phyloP scores from a whole-genome alignment of 2,113 vertebrate genomes.

The Zootoca vivipara region DNA sequence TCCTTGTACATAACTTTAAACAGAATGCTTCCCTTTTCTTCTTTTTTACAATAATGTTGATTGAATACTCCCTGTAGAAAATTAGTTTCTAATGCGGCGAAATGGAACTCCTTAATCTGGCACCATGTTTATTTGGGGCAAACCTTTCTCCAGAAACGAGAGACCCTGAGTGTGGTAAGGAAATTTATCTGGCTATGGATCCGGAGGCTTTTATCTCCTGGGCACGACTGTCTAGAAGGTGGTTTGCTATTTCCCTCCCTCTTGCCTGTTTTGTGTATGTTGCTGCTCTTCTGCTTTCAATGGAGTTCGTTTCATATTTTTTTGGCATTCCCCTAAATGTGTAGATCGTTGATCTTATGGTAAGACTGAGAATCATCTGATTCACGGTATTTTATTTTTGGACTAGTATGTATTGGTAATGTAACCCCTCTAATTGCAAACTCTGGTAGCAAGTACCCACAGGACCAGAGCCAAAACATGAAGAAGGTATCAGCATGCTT shows the following conservation, averaged over 20 bases:
- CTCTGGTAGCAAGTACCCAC: neutral
- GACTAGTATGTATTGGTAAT: neutral
- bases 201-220: neutral
- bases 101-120: conserved; percentile 16
- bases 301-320: neutral
- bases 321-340: neutral
- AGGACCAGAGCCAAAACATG: neutral
- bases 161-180: neutral
- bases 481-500: neutral
- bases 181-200: conserved; percentile 14
- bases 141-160: neutral
- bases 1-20: neutral
- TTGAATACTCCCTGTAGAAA: conserved; percentile 23
- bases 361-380: neutral
- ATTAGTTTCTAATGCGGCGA: neutral
- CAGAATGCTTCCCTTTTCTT: neutral
- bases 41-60: neutral
- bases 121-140: neutral
- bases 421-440: neutral
- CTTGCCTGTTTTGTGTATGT: neutral
- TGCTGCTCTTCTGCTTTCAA: neutral
- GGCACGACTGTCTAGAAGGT: neutral
- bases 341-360: neutral
- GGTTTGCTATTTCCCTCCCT: neutral
- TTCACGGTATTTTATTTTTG: rapidly evolving